Conservation (phyloP, 2,797 vertebrate genomes). For the Agapornis canus region DNA sequence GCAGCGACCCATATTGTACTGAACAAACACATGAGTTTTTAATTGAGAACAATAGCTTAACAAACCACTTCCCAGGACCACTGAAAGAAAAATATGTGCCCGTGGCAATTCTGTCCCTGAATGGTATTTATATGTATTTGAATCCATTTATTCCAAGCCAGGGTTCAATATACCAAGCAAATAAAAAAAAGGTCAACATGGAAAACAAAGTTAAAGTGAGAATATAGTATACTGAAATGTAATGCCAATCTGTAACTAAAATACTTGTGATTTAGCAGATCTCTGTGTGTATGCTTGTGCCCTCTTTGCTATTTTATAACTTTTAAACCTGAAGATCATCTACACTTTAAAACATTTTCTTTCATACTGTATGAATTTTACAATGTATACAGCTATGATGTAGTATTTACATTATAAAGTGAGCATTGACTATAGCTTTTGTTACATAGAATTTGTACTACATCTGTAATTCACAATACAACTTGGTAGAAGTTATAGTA, state of each 20-base stretch:
- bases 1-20: conserved; percentile 83
- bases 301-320: not conserved
- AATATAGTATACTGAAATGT: conserved; percentile 14
- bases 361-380: not conserved
- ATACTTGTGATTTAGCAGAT: not conserved
- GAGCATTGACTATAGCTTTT: not conserved
- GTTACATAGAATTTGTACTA: not conserved
- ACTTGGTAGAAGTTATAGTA: not conserved
- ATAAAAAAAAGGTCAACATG: conserved; percentile 59
- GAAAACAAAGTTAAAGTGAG: conserved; percentile 58
- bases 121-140: conserved; percentile 80
- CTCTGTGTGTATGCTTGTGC: not conserved
- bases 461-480: not conserved
- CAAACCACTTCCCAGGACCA: conserved; percentile 87
- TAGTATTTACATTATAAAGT: not conserved
- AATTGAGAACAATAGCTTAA: conserved; percentile 87
- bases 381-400: not conserved
- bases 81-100: conserved; percentile 82
- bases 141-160: conserved; percentile 74
- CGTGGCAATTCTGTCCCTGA: conserved; percentile 78
- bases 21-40: conserved; percentile 89
- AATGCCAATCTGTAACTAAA: not conserved
- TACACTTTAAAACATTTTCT: not conserved
- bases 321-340: not conserved
- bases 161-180: conserved; percentile 68